These are phyloP conservation scores for Excalfactoria chinensis DNA, from an alignment of 2,113 vertebrate genomes.

Conservation along the genomic window DNA sequence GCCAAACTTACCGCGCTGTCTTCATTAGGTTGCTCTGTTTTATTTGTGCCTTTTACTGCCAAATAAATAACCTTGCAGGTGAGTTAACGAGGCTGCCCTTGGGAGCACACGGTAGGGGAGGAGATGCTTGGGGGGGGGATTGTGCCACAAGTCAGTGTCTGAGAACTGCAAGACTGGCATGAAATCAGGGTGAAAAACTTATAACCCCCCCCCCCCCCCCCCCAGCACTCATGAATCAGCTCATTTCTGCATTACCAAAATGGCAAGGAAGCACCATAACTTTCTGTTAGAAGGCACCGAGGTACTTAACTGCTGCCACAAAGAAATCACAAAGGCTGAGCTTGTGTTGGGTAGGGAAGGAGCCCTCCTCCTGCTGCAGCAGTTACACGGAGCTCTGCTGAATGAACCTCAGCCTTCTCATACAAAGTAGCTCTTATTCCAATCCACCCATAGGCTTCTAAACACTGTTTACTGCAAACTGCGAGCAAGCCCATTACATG, in stretches of 20 bases:
- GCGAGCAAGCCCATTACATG: not conserved
- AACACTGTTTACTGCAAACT: not conserved
- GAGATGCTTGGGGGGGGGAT: not conserved
- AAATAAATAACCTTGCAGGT: constrained; percentile 69
- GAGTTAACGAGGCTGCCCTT: constrained; percentile 41
- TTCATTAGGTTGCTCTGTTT: constrained; percentile 58
- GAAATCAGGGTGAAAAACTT: not conserved
- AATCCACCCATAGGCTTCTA: not conserved
- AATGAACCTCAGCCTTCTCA: not conserved
- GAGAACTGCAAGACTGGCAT: not conserved
- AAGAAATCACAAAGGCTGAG: not conserved
- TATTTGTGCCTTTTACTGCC: constrained; percentile 60
- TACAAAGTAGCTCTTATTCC: not conserved
- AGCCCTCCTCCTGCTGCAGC: not conserved
- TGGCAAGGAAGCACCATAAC: not conserved
- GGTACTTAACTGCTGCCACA: not conserved
- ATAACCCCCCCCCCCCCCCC: not conserved
- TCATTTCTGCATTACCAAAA: not conserved
- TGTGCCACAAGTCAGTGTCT: constrained; percentile 1
- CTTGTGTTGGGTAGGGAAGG: not conserved
- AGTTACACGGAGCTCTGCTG: not conserved
- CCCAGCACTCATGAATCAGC: not conserved
- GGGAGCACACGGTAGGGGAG: not conserved
- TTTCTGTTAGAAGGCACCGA: not conserved
- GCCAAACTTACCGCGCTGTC: constrained; percentile 26